Evolutionary conservation across 2,888 invertebrate genomes (phyloP).

Genomic region (Phaedon cochleariae): DNA sequence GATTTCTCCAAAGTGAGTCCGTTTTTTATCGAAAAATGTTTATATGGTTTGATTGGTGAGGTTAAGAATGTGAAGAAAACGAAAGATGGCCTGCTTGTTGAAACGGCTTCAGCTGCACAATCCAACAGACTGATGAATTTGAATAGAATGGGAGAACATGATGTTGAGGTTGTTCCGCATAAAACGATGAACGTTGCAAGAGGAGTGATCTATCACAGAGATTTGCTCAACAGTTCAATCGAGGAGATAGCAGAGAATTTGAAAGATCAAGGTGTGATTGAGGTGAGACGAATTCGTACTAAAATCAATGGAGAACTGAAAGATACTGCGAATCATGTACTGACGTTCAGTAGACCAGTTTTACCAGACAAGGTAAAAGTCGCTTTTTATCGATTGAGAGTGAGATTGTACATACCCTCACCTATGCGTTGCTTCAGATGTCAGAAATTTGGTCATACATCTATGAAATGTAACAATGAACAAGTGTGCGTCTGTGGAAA

Average conservation of each 20-base stretch:
- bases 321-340: too few relatives aligned
- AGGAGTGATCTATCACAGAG: not conserved
- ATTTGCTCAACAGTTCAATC: not conserved
- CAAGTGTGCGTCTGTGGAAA: too few relatives aligned
- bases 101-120: not conserved
- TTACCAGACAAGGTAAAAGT: too few relatives aligned
- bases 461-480: too few relatives aligned
- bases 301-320: too few relatives aligned
- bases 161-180: not conserved
- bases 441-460: too few relatives aligned
- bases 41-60: not conserved
- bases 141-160: not conserved
- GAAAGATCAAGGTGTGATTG: constrained; percentile 3
- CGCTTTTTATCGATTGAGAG: too few relatives aligned
- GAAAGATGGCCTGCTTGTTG: not conserved
- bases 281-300: too few relatives aligned
- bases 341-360: too few relatives aligned
- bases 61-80: not conserved
- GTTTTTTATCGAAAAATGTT: not conserved
- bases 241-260: constrained; percentile 4
- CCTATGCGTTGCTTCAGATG: too few relatives aligned
- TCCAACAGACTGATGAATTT: not conserved
- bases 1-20: not conserved
- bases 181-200: not conserved
- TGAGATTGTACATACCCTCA: too few relatives aligned